A percentile compares a stretch with the other conserved stretches of the same genome.
phyloP scores from a whole-genome alignment of 2,113 vertebrate genomes.

The Podilymbus podiceps region DNA sequence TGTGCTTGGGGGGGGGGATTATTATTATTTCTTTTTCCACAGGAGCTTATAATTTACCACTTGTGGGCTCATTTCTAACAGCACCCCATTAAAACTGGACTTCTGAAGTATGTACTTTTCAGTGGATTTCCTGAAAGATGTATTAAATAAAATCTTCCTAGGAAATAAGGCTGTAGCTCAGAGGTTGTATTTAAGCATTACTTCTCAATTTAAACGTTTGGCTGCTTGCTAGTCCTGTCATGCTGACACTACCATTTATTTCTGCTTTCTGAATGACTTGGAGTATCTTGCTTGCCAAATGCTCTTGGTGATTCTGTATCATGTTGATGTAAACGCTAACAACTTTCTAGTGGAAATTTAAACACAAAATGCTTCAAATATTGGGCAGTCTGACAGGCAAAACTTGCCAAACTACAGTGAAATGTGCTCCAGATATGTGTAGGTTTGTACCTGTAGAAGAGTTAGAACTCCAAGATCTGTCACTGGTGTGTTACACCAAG shows the following conservation, averaged over 20 bases:
- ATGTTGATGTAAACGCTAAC: not conserved
- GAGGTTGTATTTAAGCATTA: not conserved
- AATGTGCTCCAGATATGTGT: fast-evolving
- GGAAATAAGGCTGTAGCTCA: not conserved
- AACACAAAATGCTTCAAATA: not conserved
- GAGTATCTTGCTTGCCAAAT: not conserved
- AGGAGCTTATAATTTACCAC: not conserved
- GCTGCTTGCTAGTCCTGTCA: not conserved
- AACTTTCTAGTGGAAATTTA: not conserved
- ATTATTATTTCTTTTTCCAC: not conserved
- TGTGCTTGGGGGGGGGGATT: not conserved
- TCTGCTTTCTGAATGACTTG: not conserved
- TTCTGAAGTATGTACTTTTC: not conserved
- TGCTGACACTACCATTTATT: not conserved
- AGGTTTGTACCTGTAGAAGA: not conserved
- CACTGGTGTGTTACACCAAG: not conserved
- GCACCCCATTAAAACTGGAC: not conserved
- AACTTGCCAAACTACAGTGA: not conserved
- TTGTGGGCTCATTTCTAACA: not conserved
- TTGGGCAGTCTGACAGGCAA: not conserved
- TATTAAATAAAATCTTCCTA: conserved; percentile 22
- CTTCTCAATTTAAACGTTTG: not conserved
- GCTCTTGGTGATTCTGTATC: not conserved
- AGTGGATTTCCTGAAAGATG: conserved; percentile 20
- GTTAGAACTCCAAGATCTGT: not conserved